Evolutionary conservation across 2,888 invertebrate species (phyloP).

Genomic region (Elegia similella): DNA sequence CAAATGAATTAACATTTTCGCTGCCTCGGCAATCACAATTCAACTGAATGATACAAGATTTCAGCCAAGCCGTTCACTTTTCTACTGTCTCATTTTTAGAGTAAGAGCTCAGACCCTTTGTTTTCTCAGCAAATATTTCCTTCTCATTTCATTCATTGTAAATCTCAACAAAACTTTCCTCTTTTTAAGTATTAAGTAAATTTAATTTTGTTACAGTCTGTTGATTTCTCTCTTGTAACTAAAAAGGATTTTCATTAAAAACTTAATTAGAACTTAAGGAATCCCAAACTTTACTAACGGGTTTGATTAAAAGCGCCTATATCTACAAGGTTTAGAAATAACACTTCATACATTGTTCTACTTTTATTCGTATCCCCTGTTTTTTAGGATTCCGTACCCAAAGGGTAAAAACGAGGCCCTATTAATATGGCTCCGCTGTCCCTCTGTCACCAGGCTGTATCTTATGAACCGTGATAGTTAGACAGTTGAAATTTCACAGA

Average conservation of each 20-base stretch:
- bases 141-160: slow-evolving; percentile 2
- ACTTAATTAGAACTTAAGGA: neutral
- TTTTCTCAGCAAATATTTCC: neutral
- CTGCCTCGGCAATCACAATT: slow-evolving; percentile 10
- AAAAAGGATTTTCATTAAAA: slow-evolving; percentile 7
- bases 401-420: no score
- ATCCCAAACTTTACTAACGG: neutral
- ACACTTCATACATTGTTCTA: neutral
- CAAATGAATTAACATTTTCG: slow-evolving; percentile 6
- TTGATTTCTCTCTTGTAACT: slow-evolving; percentile 11
- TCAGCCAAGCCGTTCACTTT: neutral
- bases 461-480: no score
- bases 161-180: neutral
- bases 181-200: slow-evolving; percentile 5
- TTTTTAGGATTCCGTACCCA: no score
- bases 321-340: neutral
- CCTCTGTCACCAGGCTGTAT: no score
- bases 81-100: slow-evolving; percentile 7
- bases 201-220: slow-evolving; percentile 14
- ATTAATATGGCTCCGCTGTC: no score
- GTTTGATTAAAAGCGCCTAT: neutral
- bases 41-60: slow-evolving; percentile 15
- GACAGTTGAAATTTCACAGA: no score
- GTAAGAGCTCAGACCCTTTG: neutral
- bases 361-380: no score